A percentile compares a stretch with the other conserved stretches of the same genome.
Evolutionary conservation across 2,113 vertebrate species (phyloP).

Genomic region (Echinops telfairi): DNA sequence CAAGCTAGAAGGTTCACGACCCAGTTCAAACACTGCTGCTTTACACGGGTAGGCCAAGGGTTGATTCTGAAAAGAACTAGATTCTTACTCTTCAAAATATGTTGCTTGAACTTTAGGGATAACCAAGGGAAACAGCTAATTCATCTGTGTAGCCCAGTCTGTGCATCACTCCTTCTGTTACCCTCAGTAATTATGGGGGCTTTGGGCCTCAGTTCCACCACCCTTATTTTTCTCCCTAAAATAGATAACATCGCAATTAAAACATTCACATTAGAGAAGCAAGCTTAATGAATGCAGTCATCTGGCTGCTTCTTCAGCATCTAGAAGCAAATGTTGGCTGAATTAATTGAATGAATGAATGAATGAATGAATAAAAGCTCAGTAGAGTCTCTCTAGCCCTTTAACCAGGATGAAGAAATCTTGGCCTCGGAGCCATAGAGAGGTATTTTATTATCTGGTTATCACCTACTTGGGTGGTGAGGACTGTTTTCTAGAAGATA

Average conservation of each 20-base stretch:
- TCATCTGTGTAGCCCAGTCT: neutral
- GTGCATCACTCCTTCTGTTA: slow-evolving; percentile 44
- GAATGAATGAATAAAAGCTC: neutral
- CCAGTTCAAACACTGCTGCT: slow-evolving; percentile 1
- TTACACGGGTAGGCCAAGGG: slow-evolving; percentile 38
- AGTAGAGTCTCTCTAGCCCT: neutral
- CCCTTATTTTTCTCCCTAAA: slow-evolving; percentile 55
- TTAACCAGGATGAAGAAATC: slow-evolving; percentile 26
- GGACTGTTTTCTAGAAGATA: slow-evolving; percentile 51
- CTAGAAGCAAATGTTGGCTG: slow-evolving; percentile 31
- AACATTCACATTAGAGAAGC: neutral
- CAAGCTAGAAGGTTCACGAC: slow-evolving; percentile 1
- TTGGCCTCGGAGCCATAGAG: neutral
- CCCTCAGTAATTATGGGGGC: slow-evolving; percentile 28
- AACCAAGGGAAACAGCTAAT: slow-evolving; percentile 14
- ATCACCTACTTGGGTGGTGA: slow-evolving; percentile 41
- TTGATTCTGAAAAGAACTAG: slow-evolving; percentile 14
- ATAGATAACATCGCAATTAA: slow-evolving; percentile 13
- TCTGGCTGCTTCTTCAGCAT: neutral
- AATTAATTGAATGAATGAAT: neutral
- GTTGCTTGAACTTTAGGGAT: slow-evolving; percentile 43
- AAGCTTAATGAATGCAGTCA: slow-evolving; percentile 43
- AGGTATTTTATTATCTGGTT: slow-evolving; percentile 65
- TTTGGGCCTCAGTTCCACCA: slow-evolving; percentile 38
- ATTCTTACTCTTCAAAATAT: neutral